A percentile compares a stretch with the other conserved stretches of the same genome.
Conservation (phyloP, 2,888 invertebrate genomes). For the Entomobrya multifasciata region DNA sequence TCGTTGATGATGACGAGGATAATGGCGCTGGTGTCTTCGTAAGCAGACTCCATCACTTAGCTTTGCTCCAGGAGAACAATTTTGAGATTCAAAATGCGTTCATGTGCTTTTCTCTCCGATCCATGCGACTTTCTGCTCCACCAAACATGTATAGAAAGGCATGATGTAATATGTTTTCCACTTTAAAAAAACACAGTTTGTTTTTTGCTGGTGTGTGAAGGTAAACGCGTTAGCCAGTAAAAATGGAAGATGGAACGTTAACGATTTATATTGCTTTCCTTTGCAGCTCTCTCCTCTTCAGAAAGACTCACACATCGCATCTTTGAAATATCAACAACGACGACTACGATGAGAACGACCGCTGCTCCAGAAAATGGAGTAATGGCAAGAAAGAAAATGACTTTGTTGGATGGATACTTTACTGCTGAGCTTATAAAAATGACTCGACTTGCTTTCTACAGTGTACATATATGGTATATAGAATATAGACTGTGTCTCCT, state of each 20-base stretch:
- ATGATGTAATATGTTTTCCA: too few species aligned
- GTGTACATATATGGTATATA: too few species aligned
- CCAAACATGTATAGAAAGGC: constrained; percentile 21
- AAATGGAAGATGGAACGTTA: constrained; percentile 46
- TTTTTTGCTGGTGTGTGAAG: too few species aligned
- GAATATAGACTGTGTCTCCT: too few species aligned
- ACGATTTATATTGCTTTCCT: constrained; percentile 51
- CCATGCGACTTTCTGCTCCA: not conserved
- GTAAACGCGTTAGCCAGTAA: not conserved
- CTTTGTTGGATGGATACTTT: not conserved
- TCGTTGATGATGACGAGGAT: constrained; percentile 17
- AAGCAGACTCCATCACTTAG: constrained; percentile 40
- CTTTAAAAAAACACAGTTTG: too few species aligned
- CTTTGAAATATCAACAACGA: constrained; percentile 1
- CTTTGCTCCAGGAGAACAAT: constrained; percentile 41
- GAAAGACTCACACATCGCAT: constrained; percentile 2
- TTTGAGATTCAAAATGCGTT: constrained; percentile 51
- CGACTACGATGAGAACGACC: constrained; percentile 8
- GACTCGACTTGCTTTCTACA: too few species aligned
- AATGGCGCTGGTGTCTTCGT: constrained; percentile 2
- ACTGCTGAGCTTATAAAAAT: too few species aligned
- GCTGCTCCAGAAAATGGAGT: not conserved
- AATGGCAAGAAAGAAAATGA: constrained; percentile 13
- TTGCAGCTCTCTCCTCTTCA: not conserved
- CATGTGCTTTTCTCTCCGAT: too few species aligned